Evolutionary conservation across 1,140 invertebrate species (phyloP).

Genomic region (Platyscapa corneri): DNA sequence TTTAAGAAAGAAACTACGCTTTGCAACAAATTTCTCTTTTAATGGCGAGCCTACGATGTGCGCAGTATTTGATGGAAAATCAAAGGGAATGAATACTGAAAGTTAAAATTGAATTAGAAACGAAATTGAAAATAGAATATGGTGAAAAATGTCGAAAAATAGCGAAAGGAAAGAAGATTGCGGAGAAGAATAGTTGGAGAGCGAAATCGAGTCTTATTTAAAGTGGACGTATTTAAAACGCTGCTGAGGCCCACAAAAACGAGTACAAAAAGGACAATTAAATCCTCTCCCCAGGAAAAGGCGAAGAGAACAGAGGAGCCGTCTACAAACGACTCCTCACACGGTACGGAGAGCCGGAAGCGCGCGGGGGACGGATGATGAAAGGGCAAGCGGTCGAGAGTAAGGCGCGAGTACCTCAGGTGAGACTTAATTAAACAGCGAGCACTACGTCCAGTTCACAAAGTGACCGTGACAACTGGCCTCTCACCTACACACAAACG

Average conservation of each 20-base stretch:
- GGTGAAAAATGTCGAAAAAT: neutral
- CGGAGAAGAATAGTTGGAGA: neutral
- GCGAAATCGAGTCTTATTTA: no score
- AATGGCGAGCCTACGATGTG: no score
- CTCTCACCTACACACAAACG: conserved; percentile 24
- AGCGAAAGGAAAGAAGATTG: neutral
- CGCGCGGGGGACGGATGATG: conserved; percentile 23
- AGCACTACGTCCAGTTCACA: conserved; percentile 74
- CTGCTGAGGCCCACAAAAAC: neutral
- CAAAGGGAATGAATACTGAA: neutral
- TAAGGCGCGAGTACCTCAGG: conserved; percentile 61
- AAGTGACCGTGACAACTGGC: conserved; percentile 72
- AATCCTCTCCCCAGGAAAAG: neutral
- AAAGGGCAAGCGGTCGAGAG: conserved; percentile 27
- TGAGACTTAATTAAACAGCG: conserved; percentile 75
- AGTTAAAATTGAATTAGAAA: neutral
- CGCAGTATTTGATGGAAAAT: neutral
- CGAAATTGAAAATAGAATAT: neutral
- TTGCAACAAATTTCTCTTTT: no score
- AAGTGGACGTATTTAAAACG: no score
- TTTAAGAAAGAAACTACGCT: no score
- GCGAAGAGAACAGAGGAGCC: neutral
- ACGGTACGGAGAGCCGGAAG: neutral
- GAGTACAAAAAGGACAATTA: conserved; percentile 23
- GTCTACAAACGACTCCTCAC: neutral